Conservation (phyloP, 2,113 vertebrate genomes). For the Nothoprocta perdicaria region DNA sequence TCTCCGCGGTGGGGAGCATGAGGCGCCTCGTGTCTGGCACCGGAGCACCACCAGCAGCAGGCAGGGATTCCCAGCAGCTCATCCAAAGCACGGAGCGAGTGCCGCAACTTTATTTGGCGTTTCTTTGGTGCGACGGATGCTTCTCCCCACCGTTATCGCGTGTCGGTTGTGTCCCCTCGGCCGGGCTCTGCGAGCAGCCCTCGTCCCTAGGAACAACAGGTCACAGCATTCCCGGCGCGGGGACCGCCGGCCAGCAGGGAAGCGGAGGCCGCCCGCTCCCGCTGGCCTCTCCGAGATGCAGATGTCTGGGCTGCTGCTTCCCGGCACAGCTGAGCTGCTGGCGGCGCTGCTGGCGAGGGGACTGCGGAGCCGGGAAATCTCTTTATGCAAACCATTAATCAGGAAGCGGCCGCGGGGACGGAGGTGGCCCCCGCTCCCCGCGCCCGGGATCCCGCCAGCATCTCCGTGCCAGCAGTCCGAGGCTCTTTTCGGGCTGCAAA, state of each 20-base stretch:
- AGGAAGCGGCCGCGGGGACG: background rate
- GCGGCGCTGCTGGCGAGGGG: background rate
- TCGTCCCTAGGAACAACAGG: background rate
- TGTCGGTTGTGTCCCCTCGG: rapidly evolving
- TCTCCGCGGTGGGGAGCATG: too few species aligned
- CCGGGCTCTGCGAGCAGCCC: background rate
- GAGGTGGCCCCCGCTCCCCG: background rate
- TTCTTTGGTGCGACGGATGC: background rate
- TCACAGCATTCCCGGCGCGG: background rate
- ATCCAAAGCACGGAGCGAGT: too few species aligned
- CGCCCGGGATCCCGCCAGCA: background rate
- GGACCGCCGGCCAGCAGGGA: background rate
- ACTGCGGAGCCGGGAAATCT: background rate
- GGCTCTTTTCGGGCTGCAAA: background rate
- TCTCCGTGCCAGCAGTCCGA: background rate
- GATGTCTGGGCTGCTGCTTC: background rate
- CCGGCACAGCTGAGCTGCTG: background rate
- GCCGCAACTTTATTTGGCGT: background rate
- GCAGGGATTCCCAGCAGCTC: background rate
- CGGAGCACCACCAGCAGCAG: background rate
- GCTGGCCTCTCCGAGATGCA: background rate
- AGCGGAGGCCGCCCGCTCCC: rapidly evolving
- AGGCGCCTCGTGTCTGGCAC: rapidly evolving
- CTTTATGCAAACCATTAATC: background rate
- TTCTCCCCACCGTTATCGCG: too few species aligned